phyloP scores from a whole-genome alignment of 2,113 vertebrate genomes.

The Desmodus rotundus region DNA sequence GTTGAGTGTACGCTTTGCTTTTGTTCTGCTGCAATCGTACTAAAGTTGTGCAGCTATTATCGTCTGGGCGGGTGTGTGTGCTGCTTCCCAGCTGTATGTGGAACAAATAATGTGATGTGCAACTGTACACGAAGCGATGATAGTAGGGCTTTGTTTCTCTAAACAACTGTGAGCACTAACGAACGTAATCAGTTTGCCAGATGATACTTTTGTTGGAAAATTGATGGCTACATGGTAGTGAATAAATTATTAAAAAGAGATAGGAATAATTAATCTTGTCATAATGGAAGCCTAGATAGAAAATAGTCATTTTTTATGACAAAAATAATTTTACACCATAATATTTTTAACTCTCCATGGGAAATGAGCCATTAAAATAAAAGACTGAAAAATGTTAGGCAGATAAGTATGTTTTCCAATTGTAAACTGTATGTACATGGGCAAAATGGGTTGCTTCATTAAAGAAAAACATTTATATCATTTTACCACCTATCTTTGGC shows the following conservation, averaged over 20 bases:
- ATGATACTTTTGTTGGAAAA: background rate
- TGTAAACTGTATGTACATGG: background rate
- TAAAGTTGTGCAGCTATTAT: background rate
- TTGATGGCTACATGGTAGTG: background rate
- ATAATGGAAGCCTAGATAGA: background rate
- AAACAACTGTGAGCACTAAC: background rate
- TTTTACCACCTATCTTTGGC: background rate
- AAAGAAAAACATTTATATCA: background rate
- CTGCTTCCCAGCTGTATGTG: background rate
- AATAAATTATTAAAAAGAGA: slow-evolving; percentile 6
- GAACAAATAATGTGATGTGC: background rate
- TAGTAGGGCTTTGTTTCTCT: background rate
- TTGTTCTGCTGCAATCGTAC: background rate
- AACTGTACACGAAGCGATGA: background rate
- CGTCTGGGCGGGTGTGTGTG: background rate
- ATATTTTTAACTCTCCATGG: background rate
- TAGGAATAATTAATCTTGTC: background rate
- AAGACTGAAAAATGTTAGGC: background rate
- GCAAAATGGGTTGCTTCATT: background rate
- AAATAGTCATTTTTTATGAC: background rate
- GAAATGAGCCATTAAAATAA: background rate
- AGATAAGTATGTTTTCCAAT: background rate
- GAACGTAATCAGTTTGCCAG: background rate
- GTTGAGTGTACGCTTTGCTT: background rate
- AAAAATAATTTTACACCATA: background rate